Evolutionary conservation across 2,113 vertebrate genomes (phyloP).

Genomic region (Dipodomys ordii): DNA sequence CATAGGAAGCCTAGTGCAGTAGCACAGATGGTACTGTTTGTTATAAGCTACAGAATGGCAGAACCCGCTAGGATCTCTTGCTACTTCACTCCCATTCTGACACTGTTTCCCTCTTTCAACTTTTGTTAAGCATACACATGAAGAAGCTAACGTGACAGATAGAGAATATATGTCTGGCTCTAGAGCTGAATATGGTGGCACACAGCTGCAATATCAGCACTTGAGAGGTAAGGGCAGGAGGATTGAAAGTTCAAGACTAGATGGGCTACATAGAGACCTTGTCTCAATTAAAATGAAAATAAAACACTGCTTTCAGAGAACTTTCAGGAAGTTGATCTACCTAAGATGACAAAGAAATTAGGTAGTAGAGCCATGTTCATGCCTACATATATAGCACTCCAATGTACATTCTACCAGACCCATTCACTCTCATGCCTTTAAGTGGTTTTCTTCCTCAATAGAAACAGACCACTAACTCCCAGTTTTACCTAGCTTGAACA

Average conservation of each 20-base stretch:
- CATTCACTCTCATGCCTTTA: not conserved
- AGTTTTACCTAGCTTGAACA: not conserved
- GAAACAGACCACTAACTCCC: constrained; percentile 2
- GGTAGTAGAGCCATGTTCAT: not conserved
- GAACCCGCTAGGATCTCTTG: not conserved
- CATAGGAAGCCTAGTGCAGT: not conserved
- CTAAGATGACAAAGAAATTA: constrained; percentile 8
- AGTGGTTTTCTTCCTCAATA: not conserved
- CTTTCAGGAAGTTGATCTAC: not conserved
- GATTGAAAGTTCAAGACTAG: not conserved
- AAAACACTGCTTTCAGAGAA: not conserved
- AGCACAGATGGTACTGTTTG: not conserved
- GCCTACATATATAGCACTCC: not conserved
- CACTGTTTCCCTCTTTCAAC: not conserved
- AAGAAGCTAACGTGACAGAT: not conserved
- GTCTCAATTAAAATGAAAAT: not conserved
- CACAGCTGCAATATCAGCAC: too few relatives aligned
- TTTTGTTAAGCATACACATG: not conserved
- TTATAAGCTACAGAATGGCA: not conserved
- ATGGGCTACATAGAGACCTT: not conserved
- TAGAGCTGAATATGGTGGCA: not conserved
- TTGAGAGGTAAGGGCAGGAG: too few relatives aligned
- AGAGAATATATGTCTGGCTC: not conserved
- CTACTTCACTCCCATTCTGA: not conserved
- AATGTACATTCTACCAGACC: constrained; percentile 11